phyloP scores from a whole-genome alignment of 2,113 vertebrate species.

The Andinoacara biseriatus region DNA sequence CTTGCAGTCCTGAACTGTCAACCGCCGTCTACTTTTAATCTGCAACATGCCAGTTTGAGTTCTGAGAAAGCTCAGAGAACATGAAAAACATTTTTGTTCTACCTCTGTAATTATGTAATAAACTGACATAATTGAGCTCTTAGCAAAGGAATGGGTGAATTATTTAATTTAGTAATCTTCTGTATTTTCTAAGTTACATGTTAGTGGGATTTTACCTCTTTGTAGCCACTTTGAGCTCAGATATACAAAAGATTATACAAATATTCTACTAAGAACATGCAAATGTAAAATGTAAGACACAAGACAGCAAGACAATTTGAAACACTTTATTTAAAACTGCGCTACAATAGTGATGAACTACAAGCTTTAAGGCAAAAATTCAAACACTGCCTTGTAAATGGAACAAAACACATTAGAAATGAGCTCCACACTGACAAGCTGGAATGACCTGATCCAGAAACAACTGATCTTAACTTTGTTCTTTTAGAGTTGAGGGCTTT shows the following conservation, averaged over 20 bases:
- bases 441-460: conserved; percentile 65
- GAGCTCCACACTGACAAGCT: conserved; percentile 39
- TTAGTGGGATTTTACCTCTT: accelerated
- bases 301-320: conserved; percentile 18
- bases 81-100: no score
- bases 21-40: no score
- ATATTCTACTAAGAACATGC: not conserved
- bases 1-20: no score
- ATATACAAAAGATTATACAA: not conserved
- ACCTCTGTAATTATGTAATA: no score
- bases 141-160: no score
- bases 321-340: conserved; percentile 70
- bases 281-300: not conserved
- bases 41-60: no score
- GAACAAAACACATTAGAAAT: conserved; percentile 36
- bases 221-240: not conserved
- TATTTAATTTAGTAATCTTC: not conserved
- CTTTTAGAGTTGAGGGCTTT: not conserved
- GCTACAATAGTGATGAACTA: conserved; percentile 27
- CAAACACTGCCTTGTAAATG: conserved; percentile 13
- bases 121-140: not conserved
- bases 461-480: not conserved
- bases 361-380: conserved; percentile 25
- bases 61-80: no score
- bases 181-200: not conserved